Percentiles rank a stretch among this genome's conserved stretches.
These are phyloP conservation scores for Glossosoma conforme DNA, from an alignment of 1,140 invertebrate genomes.

Conservation along the genomic window DNA sequence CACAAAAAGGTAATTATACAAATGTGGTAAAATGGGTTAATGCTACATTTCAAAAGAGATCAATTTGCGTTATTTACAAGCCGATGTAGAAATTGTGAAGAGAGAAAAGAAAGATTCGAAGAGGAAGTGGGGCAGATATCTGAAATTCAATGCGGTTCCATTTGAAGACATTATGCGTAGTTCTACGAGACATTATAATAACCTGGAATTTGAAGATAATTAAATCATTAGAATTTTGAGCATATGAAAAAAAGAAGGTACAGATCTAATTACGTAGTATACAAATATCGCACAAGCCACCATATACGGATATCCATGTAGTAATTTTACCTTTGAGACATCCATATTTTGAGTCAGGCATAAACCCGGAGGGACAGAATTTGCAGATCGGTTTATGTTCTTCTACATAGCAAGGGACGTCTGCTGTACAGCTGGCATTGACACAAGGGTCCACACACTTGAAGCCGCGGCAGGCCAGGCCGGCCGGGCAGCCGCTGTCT, in stretches of 20 bases:
- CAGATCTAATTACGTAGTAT: constrained; percentile 30
- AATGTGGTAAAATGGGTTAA: constrained; percentile 32
- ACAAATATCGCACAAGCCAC: constrained; percentile 33
- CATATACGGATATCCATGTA: constrained; percentile 30
- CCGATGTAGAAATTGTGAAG: constrained; percentile 23
- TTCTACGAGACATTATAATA: constrained; percentile 33
- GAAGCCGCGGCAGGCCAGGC: constrained; percentile 80
- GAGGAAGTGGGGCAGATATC: constrained; percentile 32
- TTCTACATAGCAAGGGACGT: constrained; percentile 84
- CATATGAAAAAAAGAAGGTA: constrained; percentile 30
- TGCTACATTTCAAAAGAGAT: constrained; percentile 12
- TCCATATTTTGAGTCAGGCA: constrained; percentile 82
- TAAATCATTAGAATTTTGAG: constrained; percentile 46
- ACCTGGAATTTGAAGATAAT: constrained; percentile 53
- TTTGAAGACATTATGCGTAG: constrained; percentile 46
- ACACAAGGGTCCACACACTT: constrained; percentile 87
- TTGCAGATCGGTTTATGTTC: constrained; percentile 90
- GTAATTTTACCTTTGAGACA: constrained; percentile 84
- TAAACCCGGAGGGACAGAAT: constrained; percentile 88
- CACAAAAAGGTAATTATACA: constrained; percentile 29
- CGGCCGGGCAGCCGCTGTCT: constrained; percentile 79
- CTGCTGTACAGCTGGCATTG: constrained; percentile 69
- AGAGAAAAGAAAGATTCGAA: constrained; percentile 30
- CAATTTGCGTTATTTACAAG: constrained; percentile 28
- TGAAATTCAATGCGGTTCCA: constrained; percentile 40